Percentiles rank a stretch among this genome's conserved stretches.
phyloP scores from a whole-genome alignment of 2,113 vertebrate genomes.

The Perca schrenkii region DNA sequence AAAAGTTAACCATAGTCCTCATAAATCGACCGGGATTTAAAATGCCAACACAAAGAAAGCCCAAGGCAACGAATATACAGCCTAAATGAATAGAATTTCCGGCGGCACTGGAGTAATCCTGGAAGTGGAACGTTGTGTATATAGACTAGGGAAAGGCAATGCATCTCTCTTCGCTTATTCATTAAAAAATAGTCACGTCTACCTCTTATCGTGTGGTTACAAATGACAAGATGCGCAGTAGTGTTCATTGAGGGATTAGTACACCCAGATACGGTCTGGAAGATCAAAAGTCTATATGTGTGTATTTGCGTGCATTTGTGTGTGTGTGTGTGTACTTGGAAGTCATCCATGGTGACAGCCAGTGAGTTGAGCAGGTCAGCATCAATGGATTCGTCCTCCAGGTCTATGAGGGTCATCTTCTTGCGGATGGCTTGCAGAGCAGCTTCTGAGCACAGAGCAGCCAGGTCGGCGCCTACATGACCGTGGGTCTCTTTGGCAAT shows the following conservation, averaged over 20 bases:
- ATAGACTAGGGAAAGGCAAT: not conserved
- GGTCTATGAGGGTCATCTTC: constrained; percentile 97
- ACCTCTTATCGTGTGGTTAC: not conserved
- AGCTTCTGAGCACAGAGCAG: constrained; percentile 96
- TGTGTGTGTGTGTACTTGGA: constrained; percentile 84
- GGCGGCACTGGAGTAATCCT: no score
- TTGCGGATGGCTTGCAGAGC: constrained; percentile 97
- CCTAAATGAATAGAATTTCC: no score
- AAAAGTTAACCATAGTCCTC: no score
- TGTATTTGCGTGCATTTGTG: not conserved
- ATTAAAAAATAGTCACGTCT: not conserved
- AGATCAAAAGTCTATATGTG: not conserved
- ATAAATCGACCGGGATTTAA: no score
- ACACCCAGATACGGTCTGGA: not conserved
- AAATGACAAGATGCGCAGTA: not conserved
- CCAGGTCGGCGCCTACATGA: constrained; percentile 95
- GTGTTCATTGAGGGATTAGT: not conserved
- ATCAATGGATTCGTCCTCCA: constrained; percentile 96
- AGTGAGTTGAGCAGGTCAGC: constrained; percentile 97
- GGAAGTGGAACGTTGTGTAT: no score
- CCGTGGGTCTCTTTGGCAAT: constrained; percentile 90
- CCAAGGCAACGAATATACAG: no score
- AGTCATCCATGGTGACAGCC: constrained; percentile 98
- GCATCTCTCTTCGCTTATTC: constrained; percentile 39
- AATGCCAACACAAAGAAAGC: no score